Base-by-base conservation (phyloP, 1,140 invertebrate genomes). In the Camponotus vicinus region DNA sequence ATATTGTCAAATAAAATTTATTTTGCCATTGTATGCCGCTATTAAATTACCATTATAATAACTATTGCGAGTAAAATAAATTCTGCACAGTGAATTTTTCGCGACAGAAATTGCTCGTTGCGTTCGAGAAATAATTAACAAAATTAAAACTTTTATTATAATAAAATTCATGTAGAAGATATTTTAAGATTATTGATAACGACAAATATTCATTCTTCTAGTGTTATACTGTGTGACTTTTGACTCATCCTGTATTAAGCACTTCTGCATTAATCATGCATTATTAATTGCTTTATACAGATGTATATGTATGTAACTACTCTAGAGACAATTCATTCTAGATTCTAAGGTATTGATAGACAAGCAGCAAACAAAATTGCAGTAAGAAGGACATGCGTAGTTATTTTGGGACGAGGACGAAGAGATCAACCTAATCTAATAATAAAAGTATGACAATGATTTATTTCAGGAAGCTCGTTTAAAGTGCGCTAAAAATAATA, bases 361-460 rank as follows among this genome's bases (percentile, higher is more conserved):
- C 86, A 75, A 89, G 27, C 27, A 27, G 21, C 80, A 86, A 85
- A 92, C 88, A 88, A 92, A 92, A 91, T 78, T 82, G 71, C 82
- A 37, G 83, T 87, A 90, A 90, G 89, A 87, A 88, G 91, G 80
- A 64, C 89, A 85, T 84, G 85, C n/a, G 61, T 21, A 79, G 90
- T 92, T 93, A 93, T 93, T 93, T 92, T 52, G 69, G 90, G 91
- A 92, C 64, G 77, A 77, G 85, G 89, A 77, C 86, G 55, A 90
- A 79, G 92, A 93, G 90, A 92, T 93, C 92, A 91, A 91, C 89
- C 89, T 80, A 73, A 87, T 84, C 67, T 61, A 82, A 21, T 11
- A 15, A 55, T 34, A 45, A 63, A 40, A 40, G 6, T 88, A 73
- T 61, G 40, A 42, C 61, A 42, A n/a, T 5, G 21, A 80, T 42